These are phyloP conservation scores for Numida meleagris DNA, from an alignment of 2,113 vertebrate species.

Conservation along the genomic window DNA sequence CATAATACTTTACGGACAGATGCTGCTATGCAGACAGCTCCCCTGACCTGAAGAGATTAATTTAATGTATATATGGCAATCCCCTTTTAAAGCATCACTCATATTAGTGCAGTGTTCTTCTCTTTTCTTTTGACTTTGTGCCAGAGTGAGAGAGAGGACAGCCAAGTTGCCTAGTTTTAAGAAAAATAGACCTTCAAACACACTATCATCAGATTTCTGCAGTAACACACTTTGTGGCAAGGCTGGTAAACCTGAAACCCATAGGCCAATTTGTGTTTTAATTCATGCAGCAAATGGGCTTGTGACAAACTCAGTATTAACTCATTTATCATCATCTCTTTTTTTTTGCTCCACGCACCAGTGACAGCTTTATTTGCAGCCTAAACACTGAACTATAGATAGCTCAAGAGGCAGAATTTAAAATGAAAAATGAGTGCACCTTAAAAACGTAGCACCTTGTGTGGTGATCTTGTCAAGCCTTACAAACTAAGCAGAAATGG, in stretches of 20 bases:
- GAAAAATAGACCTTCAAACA: slow-evolving; percentile 40
- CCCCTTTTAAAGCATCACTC: slow-evolving; percentile 2
- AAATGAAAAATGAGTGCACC: slow-evolving; percentile 55
- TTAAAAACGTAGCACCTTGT: slow-evolving; percentile 11
- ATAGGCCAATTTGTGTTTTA: slow-evolving; percentile 47
- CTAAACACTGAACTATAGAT: slow-evolving; percentile 12
- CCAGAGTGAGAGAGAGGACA: slow-evolving; percentile 32
- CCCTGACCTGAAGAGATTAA: slow-evolving; percentile 32
- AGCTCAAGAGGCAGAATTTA: slow-evolving; percentile 36
- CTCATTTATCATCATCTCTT: slow-evolving; percentile 52
- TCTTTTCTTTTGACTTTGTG: slow-evolving; percentile 26
- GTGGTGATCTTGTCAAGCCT: slow-evolving; percentile 22
- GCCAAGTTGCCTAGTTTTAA: slow-evolving; percentile 8
- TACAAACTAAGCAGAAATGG: slow-evolving; percentile 36
- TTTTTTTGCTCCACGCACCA: slow-evolving; percentile 14
- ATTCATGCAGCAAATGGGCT: slow-evolving; percentile 59
- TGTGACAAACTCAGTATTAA: slow-evolving; percentile 56
- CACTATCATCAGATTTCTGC: not conserved
- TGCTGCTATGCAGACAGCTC: slow-evolving; percentile 4
- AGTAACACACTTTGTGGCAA: not conserved
- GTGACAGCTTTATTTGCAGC: slow-evolving; percentile 42
- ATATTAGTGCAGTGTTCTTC: not conserved
- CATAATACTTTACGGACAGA: slow-evolving; percentile 31
- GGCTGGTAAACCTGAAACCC: slow-evolving; percentile 34
- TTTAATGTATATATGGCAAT: slow-evolving; percentile 4